phyloP scores from a whole-genome alignment of 23 tunicate genomes.

The Trididemnum miniatum region DNA sequence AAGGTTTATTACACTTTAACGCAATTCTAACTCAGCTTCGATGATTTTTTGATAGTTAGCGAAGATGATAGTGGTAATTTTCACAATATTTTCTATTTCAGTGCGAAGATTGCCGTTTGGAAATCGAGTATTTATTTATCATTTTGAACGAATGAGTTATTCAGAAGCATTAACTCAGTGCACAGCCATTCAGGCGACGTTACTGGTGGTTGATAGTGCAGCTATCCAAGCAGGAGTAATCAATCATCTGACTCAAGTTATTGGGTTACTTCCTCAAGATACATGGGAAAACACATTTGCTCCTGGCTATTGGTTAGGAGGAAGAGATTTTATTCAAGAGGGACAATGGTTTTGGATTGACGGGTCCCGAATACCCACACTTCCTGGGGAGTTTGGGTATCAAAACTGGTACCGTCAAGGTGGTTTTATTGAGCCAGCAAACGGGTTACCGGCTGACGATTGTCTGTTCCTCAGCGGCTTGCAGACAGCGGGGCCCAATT shows the following conservation, averaged over 20 bases:
- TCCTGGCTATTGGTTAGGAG: slow-evolving; percentile 61
- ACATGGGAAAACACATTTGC: slow-evolving; percentile 19
- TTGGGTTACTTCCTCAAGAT: slow-evolving; percentile 26
- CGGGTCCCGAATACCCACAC: not conserved
- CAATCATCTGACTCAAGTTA: not conserved
- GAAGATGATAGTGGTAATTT: not conserved
- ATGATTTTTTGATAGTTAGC: too few relatives aligned
- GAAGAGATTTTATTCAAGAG: slow-evolving; percentile 32
- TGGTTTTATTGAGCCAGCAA: slow-evolving; percentile 19
- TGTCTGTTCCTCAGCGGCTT: slow-evolving; percentile 43
- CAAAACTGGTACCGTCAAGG: slow-evolving; percentile 42
- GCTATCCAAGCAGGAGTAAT: slow-evolving; percentile 18
- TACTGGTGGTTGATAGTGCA: not conserved
- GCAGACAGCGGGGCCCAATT: not conserved
- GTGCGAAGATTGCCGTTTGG: not conserved
- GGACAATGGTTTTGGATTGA: slow-evolving; percentile 43
- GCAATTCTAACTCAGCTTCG: too few relatives aligned
- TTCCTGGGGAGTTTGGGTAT: slow-evolving; percentile 11
- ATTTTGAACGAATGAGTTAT: slow-evolving; percentile 23
- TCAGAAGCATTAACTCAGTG: slow-evolving; percentile 23
- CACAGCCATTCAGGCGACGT: not conserved
- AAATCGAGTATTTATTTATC: slow-evolving; percentile 12
- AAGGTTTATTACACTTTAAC: too few relatives aligned
- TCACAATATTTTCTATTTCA: not conserved
- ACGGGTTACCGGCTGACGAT: not conserved